Evolutionary conservation across 1,140 invertebrate species (phyloP).

Genomic region (Tetraneura akinire): DNA sequence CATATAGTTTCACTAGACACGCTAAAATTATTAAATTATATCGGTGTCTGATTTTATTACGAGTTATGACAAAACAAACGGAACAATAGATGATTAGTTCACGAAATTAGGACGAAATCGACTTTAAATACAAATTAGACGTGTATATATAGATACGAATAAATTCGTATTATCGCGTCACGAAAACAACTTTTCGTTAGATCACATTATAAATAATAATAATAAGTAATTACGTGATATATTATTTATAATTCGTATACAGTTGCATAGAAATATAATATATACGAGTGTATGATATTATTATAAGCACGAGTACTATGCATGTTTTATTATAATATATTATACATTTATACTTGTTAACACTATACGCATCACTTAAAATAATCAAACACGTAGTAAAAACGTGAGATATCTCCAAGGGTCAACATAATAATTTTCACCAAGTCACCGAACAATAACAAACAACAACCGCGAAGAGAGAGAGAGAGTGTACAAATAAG

Average conservation of each 20-base stretch:
- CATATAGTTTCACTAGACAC: conserved; percentile 6
- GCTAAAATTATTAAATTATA: background rate
- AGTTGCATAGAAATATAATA: no score
- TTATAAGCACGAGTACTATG: no score
- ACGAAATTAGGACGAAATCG: background rate
- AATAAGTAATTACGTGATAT: no score
- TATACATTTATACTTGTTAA: no score
- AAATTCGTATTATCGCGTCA: background rate
- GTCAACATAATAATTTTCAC: background rate
- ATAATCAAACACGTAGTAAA: no score
- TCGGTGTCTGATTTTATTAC: background rate
- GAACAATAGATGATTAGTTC: background rate
- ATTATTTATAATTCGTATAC: no score
- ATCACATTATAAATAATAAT: background rate
- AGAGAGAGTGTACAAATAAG: background rate
- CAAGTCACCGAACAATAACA: background rate
- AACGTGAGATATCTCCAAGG: no score
- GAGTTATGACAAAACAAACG: background rate
- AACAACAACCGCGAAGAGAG: conserved; percentile 2
- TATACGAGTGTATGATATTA: no score
- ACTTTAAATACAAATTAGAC: no score
- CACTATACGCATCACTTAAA: no score
- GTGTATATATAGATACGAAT: no score
- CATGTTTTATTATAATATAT: no score
- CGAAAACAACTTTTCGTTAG: background rate